Conservation (phyloP, 2,888 invertebrate species). For the Melieria crassipennis region DNA sequence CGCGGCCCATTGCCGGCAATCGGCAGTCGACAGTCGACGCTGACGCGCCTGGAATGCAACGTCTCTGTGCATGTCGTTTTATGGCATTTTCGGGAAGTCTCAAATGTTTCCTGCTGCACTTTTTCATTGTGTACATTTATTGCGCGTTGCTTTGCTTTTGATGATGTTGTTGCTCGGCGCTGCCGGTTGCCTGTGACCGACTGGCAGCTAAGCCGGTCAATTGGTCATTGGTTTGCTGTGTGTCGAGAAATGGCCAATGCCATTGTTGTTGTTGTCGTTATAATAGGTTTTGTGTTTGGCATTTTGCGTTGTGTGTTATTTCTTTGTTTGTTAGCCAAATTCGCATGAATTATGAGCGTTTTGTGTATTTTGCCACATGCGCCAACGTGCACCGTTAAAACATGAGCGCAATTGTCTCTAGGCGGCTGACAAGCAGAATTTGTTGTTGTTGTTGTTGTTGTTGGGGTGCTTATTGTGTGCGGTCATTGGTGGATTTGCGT, state of each 20-base stretch:
- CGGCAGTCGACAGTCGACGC: too few relatives aligned
- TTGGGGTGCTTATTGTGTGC: neutral
- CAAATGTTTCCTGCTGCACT: constrained; percentile 1
- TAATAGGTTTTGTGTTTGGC: neutral
- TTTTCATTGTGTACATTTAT: too few relatives aligned
- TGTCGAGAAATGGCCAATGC: constrained; percentile 6
- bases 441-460: constrained; percentile 7
- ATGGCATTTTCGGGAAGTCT: constrained; percentile 28
- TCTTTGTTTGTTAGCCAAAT: constrained; percentile 7
- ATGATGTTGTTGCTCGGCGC: constrained; percentile 7
- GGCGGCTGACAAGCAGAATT: constrained; percentile 22
- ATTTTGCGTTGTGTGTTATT: neutral
- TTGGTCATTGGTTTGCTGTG: constrained; percentile 20
- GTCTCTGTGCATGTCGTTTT: constrained; percentile 26
- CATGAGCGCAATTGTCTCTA: constrained; percentile 28
- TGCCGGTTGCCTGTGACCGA: constrained; percentile 11
- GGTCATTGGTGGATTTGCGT: neutral
- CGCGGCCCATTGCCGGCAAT: too few relatives aligned
- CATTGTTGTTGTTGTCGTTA: neutral
- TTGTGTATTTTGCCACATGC: constrained; percentile 12
- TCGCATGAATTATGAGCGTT: constrained; percentile 32
- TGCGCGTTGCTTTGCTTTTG: too few relatives aligned
- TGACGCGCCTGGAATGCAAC: constrained; percentile 11
- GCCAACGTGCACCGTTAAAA: constrained; percentile 28
- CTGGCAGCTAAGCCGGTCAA: constrained; percentile 22